phyloP scores from a whole-genome alignment of 2,797 vertebrate genomes.

The Gila robusta region DNA sequence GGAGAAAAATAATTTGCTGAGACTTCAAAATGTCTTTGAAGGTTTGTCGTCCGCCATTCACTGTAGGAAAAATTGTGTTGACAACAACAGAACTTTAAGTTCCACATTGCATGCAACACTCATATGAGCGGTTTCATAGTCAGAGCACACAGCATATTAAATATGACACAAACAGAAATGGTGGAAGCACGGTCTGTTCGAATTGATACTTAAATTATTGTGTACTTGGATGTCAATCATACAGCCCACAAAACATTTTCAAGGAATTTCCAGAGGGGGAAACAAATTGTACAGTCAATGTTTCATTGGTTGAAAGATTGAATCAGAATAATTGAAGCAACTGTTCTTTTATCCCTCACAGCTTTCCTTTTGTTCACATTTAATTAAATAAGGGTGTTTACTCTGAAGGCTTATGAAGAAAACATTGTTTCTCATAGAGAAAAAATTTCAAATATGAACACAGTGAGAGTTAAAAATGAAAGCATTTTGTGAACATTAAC shows the following conservation, averaged over 20 bases:
- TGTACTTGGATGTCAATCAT: background rate
- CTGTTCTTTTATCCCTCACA: too few relatives aligned
- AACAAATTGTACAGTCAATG: background rate
- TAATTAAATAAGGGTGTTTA: background rate
- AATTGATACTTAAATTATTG: background rate
- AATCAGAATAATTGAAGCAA: background rate
- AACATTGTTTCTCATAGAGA: background rate
- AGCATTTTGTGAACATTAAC: background rate
- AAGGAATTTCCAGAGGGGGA: background rate
- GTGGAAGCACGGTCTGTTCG: background rate
- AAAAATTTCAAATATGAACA: background rate
- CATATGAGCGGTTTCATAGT: background rate
- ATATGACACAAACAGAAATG: background rate
- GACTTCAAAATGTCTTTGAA: slow-evolving; percentile 19
- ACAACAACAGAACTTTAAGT: background rate
- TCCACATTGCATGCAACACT: background rate
- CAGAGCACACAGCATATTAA: background rate
- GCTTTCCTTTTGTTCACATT: background rate
- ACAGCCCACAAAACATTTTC: background rate
- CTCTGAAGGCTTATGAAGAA: background rate
- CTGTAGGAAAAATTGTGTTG: background rate
- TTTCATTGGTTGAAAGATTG: background rate
- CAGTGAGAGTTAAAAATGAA: background rate
- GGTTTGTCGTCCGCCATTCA: background rate
- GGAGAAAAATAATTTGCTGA: slow-evolving; percentile 35